Conservation (phyloP, 2,797 vertebrate species). For the Crax fasciolata region DNA sequence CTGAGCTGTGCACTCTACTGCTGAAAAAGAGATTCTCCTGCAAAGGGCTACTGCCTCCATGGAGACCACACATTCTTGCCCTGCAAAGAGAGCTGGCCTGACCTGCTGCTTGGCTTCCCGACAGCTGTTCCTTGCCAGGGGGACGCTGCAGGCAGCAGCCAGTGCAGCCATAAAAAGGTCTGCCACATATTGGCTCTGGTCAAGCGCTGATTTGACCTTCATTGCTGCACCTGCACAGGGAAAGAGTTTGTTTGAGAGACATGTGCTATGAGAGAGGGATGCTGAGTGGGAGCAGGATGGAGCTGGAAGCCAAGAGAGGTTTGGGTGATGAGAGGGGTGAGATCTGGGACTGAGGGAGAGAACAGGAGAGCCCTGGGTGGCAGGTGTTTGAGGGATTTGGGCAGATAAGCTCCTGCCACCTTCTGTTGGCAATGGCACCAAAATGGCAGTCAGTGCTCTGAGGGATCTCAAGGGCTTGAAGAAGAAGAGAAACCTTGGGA, state of each 20-base stretch:
- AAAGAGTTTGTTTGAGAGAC: not conserved
- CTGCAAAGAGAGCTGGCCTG: not conserved
- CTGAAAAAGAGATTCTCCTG: not conserved
- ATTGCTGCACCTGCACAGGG: slow-evolving; percentile 46
- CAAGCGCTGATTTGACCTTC: slow-evolving; percentile 29
- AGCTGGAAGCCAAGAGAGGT: not conserved
- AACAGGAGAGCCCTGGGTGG: not conserved
- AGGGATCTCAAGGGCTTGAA: not conserved
- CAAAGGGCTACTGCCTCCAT: not conserved
- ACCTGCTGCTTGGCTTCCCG: slow-evolving; percentile 83
- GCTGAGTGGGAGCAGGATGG: not conserved
- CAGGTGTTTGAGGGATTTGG: not conserved
- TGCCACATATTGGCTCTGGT: slow-evolving; percentile 44
- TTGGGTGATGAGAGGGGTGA: not conserved
- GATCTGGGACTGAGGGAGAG: not conserved
- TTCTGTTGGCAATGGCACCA: not conserved
- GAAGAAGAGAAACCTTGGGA: not conserved
- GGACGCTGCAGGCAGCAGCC: slow-evolving; percentile 78
- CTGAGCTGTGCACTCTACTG: not conserved
- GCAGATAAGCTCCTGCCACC: not conserved
- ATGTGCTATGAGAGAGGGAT: not conserved
- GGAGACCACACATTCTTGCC: not conserved
- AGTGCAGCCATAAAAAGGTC: slow-evolving; percentile 68
- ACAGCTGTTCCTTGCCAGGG: slow-evolving; percentile 69
- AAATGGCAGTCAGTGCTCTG: not conserved